phyloP scores from a whole-genome alignment of 2,797 vertebrate species.

The Odontamblyopus rebecca region DNA sequence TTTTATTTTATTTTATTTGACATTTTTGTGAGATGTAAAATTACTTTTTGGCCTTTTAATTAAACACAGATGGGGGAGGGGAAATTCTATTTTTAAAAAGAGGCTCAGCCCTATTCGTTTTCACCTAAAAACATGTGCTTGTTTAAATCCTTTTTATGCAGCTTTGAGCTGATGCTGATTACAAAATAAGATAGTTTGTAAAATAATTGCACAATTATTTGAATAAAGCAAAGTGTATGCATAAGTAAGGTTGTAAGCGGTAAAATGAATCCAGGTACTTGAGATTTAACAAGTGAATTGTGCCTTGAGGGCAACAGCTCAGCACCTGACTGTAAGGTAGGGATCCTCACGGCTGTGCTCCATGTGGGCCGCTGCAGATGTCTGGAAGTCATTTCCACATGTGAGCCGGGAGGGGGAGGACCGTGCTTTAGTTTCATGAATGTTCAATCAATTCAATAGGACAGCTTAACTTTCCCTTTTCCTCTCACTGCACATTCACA shows the following conservation, averaged over 20 bases:
- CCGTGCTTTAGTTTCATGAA: slow-evolving; percentile 80
- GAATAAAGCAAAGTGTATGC: slow-evolving; percentile 57
- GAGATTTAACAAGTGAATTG: slow-evolving; percentile 75
- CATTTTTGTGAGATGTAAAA: slow-evolving; percentile 49
- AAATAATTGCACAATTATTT: slow-evolving; percentile 65
- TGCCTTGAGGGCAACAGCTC: slow-evolving; percentile 77
- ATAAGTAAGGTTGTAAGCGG: slow-evolving; percentile 50
- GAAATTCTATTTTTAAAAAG: slow-evolving; percentile 19
- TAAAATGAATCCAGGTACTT: slow-evolving; percentile 65
- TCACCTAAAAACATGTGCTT: slow-evolving; percentile 12
- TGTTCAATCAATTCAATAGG: slow-evolving; percentile 85
- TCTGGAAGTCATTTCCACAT: slow-evolving; percentile 85
- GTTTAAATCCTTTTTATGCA: slow-evolving; percentile 31
- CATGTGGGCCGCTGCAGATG: slow-evolving; percentile 73
- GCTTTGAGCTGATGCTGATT: slow-evolving; percentile 34
- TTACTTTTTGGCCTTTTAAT: slow-evolving; percentile 64
- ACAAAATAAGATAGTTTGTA: slow-evolving; percentile 53
- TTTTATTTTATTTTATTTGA: slow-evolving; percentile 48
- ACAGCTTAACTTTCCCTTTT: slow-evolving; percentile 81
- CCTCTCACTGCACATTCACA: slow-evolving; percentile 74
- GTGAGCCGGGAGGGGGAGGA: slow-evolving; percentile 59
- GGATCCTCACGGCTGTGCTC: slow-evolving; percentile 78
- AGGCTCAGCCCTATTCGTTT: slow-evolving; percentile 17
- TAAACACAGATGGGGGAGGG: slow-evolving; percentile 49
- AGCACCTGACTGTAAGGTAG: slow-evolving; percentile 78